A percentile compares a stretch with the other conserved stretches of the same genome.
phyloP scores from a whole-genome alignment of 2,888 invertebrate genomes.

The Minunthozetes semirufus region DNA sequence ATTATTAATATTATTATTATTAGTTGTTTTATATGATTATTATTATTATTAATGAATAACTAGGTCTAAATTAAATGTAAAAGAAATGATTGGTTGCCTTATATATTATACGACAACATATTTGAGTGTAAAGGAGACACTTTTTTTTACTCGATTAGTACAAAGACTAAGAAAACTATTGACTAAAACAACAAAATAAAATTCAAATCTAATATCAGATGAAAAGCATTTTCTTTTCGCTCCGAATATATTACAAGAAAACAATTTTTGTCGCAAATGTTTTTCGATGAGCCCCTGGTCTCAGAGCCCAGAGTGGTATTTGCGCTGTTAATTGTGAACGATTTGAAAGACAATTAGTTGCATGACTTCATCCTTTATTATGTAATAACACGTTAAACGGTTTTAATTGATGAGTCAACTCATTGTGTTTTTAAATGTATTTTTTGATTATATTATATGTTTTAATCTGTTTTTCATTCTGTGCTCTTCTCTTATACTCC shows the following conservation, averaged over 20 bases:
- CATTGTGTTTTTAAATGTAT: slow-evolving; percentile 27
- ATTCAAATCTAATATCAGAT: too few relatives aligned
- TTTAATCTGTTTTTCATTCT: not conserved
- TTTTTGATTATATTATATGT: slow-evolving; percentile 10
- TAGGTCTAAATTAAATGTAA: slow-evolving; percentile 29
- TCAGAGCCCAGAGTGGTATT: slow-evolving; percentile 19
- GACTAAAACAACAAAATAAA: not conserved
- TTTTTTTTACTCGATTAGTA: slow-evolving; percentile 28
- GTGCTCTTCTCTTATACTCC: not conserved
- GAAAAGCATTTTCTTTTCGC: not conserved
- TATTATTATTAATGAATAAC: slow-evolving; percentile 30
- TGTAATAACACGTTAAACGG: slow-evolving; percentile 28
- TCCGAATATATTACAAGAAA: not conserved
- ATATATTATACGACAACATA: slow-evolving; percentile 29
- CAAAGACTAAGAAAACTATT: slow-evolving; percentile 11
- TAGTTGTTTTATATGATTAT: slow-evolving; percentile 22
- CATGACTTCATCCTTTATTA: slow-evolving; percentile 30
- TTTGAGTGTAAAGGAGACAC: slow-evolving; percentile 28
- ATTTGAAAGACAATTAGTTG: slow-evolving; percentile 7
- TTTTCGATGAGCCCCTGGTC: too few relatives aligned
- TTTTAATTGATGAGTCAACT: slow-evolving; percentile 31
- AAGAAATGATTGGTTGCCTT: slow-evolving; percentile 31
- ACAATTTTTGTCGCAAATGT: too few relatives aligned
- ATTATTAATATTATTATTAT: slow-evolving; percentile 19
- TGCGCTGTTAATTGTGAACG: slow-evolving; percentile 12